phyloP scores from a whole-genome alignment of 1,140 invertebrate genomes.

The Trigoniulus corallinus region DNA sequence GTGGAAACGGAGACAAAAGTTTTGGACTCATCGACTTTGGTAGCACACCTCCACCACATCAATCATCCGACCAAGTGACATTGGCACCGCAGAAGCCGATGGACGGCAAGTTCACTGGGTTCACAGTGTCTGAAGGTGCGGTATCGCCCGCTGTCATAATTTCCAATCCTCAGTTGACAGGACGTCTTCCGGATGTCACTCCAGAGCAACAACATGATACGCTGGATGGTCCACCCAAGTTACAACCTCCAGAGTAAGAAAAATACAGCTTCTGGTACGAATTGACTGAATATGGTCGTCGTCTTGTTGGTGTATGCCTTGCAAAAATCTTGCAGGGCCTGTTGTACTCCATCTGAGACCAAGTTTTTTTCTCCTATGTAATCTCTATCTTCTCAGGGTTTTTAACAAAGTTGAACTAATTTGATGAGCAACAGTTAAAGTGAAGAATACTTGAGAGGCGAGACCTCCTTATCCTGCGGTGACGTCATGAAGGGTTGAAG shows the following conservation, averaged over 20 bases:
- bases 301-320: background rate
- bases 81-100: background rate
- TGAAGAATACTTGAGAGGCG: too few species aligned
- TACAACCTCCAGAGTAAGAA: conserved; percentile 5
- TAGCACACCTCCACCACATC: background rate
- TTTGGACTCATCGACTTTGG: background rate
- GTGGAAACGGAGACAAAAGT: background rate
- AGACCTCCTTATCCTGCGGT: too few species aligned
- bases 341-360: too few species aligned
- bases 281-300: background rate
- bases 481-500: too few species aligned
- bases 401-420: too few species aligned
- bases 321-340: too few species aligned
- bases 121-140: background rate
- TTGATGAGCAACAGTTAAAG: too few species aligned
- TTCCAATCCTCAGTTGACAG: conserved; percentile 2
- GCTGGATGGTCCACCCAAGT: background rate
- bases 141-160: conserved; percentile 3
- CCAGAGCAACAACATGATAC: background rate
- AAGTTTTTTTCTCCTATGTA: too few species aligned
- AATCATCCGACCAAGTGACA: background rate
- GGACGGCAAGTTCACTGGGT: too few species aligned
- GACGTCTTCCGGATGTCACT: background rate
- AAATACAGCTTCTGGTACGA: too few species aligned
- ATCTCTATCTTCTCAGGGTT: too few species aligned